phyloP scores from a whole-genome alignment of 2,888 invertebrate genomes.

The Rhaphigaster nebulosa region DNA sequence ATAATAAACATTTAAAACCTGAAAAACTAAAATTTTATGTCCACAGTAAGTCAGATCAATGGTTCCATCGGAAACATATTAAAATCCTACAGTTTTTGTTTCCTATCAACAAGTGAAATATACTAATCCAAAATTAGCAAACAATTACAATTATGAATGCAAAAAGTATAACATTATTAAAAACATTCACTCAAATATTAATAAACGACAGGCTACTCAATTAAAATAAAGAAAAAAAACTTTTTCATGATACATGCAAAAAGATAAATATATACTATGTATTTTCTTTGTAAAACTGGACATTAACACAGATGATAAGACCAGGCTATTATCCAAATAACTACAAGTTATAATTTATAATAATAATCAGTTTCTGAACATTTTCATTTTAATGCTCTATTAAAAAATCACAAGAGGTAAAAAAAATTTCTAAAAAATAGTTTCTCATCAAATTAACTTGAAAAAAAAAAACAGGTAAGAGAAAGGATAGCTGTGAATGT shows the following conservation, averaged over 20 bases:
- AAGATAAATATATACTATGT: background rate
- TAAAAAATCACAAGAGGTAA: background rate
- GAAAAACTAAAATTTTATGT: background rate
- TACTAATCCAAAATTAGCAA: background rate
- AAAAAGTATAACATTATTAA: too few species aligned
- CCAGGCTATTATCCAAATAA: background rate
- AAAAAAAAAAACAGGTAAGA: background rate
- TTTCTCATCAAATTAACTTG: background rate
- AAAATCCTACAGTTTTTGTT: background rate
- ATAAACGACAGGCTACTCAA: background rate
- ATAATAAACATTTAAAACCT: background rate
- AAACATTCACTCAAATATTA: too few species aligned
- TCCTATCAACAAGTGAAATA: background rate
- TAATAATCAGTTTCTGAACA: background rate
- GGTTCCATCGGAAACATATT: too few species aligned
- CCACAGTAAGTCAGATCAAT: background rate
- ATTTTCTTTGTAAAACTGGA: background rate
- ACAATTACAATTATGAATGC: too few species aligned
- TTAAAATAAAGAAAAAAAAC: background rate
- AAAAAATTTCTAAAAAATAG: background rate
- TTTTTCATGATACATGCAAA: background rate
- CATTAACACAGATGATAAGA: background rate
- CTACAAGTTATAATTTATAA: background rate
- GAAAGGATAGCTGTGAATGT: background rate
- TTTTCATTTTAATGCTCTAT: background rate